phyloP scores from a whole-genome alignment of 2,888 invertebrate genomes.

The Brachyptera risi region DNA sequence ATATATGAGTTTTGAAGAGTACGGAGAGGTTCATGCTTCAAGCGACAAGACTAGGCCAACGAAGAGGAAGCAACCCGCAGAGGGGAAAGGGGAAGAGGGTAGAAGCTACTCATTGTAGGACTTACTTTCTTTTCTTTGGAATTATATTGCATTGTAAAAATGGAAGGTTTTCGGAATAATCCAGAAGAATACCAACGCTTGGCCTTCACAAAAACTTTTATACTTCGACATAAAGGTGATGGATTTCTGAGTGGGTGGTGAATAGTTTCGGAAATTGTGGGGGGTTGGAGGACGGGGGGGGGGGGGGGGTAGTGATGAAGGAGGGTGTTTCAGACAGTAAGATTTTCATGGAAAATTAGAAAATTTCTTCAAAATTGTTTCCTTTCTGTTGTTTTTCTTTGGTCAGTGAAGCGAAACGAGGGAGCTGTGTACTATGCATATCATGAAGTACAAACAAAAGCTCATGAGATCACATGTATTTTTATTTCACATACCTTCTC shows the following conservation, averaged over 20 bases:
- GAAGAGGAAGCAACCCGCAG: neutral
- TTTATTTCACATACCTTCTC: no score
- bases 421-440: no score
- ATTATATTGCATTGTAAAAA: slow-evolving; percentile 20
- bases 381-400: no score
- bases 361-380: no score
- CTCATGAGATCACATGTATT: no score
- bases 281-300: neutral
- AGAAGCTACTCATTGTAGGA: neutral
- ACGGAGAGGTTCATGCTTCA: no score
- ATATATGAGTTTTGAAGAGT: neutral
- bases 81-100: neutral
- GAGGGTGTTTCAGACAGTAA: neutral
- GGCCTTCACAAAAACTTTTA: neutral
- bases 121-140: slow-evolving; percentile 15
- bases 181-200: slow-evolving; percentile 13
- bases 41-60: no score
- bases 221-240: slow-evolving; percentile 10
- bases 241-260: slow-evolving; percentile 10
- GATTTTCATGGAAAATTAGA: no score
- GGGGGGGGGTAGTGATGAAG: neutral
- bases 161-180: slow-evolving; percentile 1
- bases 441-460: no score
- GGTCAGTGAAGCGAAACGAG: no score
- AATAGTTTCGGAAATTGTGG: neutral